phyloP scores from a whole-genome alignment of 92 coral and sea anemone genomes.

The Epizoanthus illoricatus region DNA sequence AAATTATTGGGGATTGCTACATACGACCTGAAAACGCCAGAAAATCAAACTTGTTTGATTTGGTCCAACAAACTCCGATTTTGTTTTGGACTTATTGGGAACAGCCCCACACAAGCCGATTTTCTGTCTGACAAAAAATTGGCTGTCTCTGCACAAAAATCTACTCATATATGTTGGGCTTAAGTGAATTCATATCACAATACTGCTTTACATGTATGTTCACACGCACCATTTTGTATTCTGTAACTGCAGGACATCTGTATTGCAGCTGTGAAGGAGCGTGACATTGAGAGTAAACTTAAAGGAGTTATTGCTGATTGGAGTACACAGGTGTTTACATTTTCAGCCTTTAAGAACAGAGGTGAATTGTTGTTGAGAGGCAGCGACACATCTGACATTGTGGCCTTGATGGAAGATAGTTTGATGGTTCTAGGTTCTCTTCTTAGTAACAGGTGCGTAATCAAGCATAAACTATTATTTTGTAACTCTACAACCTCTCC shows the following conservation, averaged over 20 bases:
- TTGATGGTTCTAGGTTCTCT: slow-evolving; percentile 95
- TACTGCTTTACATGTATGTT: slow-evolving; percentile 9
- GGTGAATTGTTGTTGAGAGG: slow-evolving; percentile 94
- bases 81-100: too few relatives aligned
- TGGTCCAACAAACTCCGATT: too few relatives aligned
- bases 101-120: too few relatives aligned
- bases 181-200: too few relatives aligned
- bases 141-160: too few relatives aligned
- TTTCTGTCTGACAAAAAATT: too few relatives aligned
- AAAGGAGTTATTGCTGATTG: slow-evolving; percentile 95
- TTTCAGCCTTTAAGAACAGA: slow-evolving; percentile 86
- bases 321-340: slow-evolving; percentile 93
- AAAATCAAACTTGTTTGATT: too few relatives aligned
- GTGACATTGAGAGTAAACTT: slow-evolving; percentile 92
- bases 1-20: too few relatives aligned
- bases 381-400: slow-evolving; percentile 91
- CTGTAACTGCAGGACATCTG: slow-evolving; percentile 76
- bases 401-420: slow-evolving; percentile 98
- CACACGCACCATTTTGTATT: neutral
- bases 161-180: too few relatives aligned
- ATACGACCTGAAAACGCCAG: too few relatives aligned
- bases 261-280: slow-evolving; percentile 97
- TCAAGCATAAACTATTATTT: too few relatives aligned
- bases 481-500: too few relatives aligned
- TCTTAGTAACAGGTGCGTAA: slow-evolving; percentile 89